These are phyloP conservation scores for Lymantria dispar DNA, from an alignment of 2,888 invertebrate species.

Conservation along the genomic window DNA sequence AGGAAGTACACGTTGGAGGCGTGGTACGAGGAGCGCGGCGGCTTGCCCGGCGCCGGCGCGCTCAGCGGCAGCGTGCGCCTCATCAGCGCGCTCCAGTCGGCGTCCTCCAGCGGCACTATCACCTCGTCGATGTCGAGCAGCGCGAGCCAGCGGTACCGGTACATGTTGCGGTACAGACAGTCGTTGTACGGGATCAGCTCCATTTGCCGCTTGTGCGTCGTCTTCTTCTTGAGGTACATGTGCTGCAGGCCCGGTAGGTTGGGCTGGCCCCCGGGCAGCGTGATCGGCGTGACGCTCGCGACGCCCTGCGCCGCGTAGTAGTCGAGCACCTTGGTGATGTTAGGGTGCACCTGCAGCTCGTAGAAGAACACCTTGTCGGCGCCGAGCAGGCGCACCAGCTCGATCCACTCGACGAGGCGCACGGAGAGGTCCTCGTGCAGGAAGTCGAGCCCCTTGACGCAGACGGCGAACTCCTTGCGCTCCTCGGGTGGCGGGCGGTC, in stretches of 20 bases:
- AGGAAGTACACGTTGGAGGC: constrained; percentile 96
- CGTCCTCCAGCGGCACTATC: constrained; percentile 92
- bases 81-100: constrained; percentile 91
- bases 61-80: constrained; percentile 85
- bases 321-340: constrained; percentile 91
- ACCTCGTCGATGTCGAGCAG: constrained; percentile 97
- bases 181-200: constrained; percentile 98
- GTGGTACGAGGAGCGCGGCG: constrained; percentile 90
- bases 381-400: constrained; percentile 91
- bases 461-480: constrained; percentile 93
- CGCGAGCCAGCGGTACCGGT: constrained; percentile 94
- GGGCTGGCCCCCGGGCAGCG: constrained; percentile 94
- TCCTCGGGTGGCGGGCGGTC: constrained; percentile 82
- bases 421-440: constrained; percentile 95
- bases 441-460: constrained; percentile 97
- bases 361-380: constrained; percentile 96
- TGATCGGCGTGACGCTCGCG: constrained; percentile 90
- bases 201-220: constrained; percentile 96
- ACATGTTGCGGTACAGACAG: constrained; percentile 95
- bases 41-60: constrained; percentile 75
- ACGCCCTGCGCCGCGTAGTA: constrained; percentile 85
- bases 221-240: constrained; percentile 93
- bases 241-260: constrained; percentile 95
- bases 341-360: constrained; percentile 94
- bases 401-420: constrained; percentile 96